Evolutionary conservation across 2,797 vertebrate species (phyloP).

Genomic region (Octomys mimax): DNA sequence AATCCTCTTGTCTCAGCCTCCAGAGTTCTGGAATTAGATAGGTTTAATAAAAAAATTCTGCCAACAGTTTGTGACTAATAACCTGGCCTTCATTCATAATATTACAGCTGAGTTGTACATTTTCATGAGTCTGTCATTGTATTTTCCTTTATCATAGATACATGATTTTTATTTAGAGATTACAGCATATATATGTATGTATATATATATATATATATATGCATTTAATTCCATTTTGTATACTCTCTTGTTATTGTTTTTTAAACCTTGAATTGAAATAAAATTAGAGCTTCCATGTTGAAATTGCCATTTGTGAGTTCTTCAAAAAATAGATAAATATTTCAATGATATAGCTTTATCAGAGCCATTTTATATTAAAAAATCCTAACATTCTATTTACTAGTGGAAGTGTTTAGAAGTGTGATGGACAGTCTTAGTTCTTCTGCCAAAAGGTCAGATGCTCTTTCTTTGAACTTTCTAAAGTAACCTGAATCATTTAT

Average conservation of each 20-base stretch:
- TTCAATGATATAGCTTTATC: background rate
- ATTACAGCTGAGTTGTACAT: background rate
- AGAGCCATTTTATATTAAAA: background rate
- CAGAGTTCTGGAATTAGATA: background rate
- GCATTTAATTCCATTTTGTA: background rate
- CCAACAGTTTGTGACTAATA: background rate
- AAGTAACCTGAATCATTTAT: constrained; percentile 37
- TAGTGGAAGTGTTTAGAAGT: background rate
- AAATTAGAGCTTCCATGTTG: background rate
- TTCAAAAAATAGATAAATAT: background rate
- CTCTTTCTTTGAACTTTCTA: background rate
- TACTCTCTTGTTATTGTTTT: background rate
- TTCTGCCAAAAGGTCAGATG: background rate
- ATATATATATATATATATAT: background rate
- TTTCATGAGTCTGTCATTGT: background rate
- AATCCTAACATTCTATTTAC: background rate
- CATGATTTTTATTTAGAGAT: constrained; percentile 1
- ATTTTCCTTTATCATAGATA: background rate
- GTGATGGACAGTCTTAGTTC: background rate
- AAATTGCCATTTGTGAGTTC: background rate
- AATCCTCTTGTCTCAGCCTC: no score
- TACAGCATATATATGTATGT: background rate
- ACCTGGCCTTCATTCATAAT: background rate
- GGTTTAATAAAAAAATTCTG: background rate
- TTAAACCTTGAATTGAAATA: background rate